A percentile compares a stretch with the other conserved stretches of the same genome.
phyloP scores from a whole-genome alignment of 2,888 invertebrate species.

The Mythimna lalbum region DNA sequence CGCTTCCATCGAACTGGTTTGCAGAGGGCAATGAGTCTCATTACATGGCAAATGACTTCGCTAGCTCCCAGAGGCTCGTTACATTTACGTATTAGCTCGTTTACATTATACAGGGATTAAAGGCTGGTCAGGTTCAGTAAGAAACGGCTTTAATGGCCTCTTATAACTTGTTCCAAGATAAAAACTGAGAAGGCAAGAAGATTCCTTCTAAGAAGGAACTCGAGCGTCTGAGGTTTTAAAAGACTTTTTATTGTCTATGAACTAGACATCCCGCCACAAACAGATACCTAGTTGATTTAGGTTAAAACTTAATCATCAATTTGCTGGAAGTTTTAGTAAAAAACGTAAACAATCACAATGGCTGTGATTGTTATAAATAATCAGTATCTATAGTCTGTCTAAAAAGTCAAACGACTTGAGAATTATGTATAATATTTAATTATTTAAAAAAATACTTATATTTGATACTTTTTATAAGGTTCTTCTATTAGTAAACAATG shows the following conservation, averaged over 20 bases:
- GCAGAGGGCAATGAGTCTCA: slow-evolving; percentile 74
- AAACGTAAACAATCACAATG: not conserved
- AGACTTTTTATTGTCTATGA: not conserved
- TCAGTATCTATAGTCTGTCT: too few species aligned
- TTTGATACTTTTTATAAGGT: too few species aligned
- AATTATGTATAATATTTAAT: too few species aligned
- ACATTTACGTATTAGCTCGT: slow-evolving; percentile 58
- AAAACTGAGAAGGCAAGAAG: not conserved
- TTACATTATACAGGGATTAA: slow-evolving; percentile 55
- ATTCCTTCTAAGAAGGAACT: too few species aligned
- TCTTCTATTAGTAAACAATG: too few species aligned
- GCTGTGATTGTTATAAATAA: too few species aligned
- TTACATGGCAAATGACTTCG: slow-evolving; percentile 72
- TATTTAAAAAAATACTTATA: too few species aligned
- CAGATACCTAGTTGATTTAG: not conserved
- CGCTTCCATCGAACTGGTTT: slow-evolving; percentile 78
- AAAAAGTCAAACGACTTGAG: too few species aligned
- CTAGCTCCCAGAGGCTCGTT: slow-evolving; percentile 63
- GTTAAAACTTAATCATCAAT: not conserved
- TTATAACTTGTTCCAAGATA: slow-evolving; percentile 26
- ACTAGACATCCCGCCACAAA: not conserved
- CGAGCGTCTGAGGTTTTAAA: slow-evolving; percentile 2
- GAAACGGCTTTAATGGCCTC: slow-evolving; percentile 29
- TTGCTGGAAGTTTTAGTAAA: not conserved
- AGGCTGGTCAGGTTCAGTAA: slow-evolving; percentile 12